phyloP scores from a whole-genome alignment of 2,113 vertebrate species.

The Nibea albiflora region DNA sequence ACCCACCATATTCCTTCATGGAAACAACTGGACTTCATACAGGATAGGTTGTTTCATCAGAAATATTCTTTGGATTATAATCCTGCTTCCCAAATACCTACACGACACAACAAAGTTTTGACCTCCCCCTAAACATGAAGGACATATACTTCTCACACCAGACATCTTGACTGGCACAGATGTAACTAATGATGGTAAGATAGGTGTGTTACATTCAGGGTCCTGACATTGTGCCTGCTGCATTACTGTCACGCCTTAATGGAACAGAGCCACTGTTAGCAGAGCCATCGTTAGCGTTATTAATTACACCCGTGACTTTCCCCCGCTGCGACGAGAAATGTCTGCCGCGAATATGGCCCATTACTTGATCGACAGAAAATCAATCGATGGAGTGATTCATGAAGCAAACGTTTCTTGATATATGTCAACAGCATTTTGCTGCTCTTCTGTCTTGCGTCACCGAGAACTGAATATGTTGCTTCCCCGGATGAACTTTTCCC shows the following conservation, averaged over 20 bases:
- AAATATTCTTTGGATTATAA: background rate
- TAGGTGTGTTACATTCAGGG: background rate
- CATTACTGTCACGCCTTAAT: background rate
- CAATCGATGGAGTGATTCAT: background rate
- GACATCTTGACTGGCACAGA: background rate
- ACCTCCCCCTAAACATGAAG: background rate
- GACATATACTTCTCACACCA: background rate
- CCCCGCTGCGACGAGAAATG: background rate
- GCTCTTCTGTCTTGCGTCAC: background rate
- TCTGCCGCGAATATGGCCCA: background rate
- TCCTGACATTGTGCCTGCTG: background rate
- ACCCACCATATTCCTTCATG: constrained; percentile 42
- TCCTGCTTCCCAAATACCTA: background rate
- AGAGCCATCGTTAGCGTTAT: background rate
- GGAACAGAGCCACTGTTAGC: background rate
- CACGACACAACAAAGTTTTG: background rate
- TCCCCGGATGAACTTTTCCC: background rate
- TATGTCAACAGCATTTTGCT: background rate
- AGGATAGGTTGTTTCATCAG: background rate
- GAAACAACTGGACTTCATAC: constrained; percentile 45
- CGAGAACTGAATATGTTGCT: background rate
- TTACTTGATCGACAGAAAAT: background rate
- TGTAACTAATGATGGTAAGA: background rate
- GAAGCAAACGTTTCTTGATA: background rate
- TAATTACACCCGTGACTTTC: background rate